phyloP scores from a whole-genome alignment of 2,888 invertebrate genomes.

The Agrotis puta region DNA sequence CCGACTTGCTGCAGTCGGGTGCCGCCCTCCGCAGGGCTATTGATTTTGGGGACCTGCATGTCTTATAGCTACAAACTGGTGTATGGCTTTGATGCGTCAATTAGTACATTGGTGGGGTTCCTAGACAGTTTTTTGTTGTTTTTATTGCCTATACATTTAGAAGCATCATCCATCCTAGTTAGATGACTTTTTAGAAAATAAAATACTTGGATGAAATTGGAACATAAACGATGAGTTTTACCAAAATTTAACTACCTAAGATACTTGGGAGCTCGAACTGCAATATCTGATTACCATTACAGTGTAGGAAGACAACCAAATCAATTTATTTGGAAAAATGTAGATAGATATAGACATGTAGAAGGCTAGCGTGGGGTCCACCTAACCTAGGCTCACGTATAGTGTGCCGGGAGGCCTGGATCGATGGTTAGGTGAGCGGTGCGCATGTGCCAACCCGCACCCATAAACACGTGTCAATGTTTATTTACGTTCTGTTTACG shows the following conservation, averaged over 20 bases:
- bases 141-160: too few species aligned
- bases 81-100: slow-evolving; percentile 27
- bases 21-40: slow-evolving; percentile 58
- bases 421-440: slow-evolving; percentile 71
- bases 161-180: too few species aligned
- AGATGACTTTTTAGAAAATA: neutral
- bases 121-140: neutral
- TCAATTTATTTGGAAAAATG: neutral
- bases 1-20: slow-evolving; percentile 39
- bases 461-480: slow-evolving; percentile 88
- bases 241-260: neutral
- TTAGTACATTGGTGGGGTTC: slow-evolving; percentile 4
- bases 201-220: neutral
- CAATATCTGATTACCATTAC: neutral
- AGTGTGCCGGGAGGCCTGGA: slow-evolving; percentile 72
- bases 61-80: slow-evolving; percentile 43
- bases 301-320: neutral
- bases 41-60: slow-evolving; percentile 64
- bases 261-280: neutral
- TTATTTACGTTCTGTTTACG: slow-evolving; percentile 88
- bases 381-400: slow-evolving; percentile 72
- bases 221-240: neutral
- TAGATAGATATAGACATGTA: slow-evolving; percentile 23
- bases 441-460: slow-evolving; percentile 84
- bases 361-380: slow-evolving; percentile 28